Conservation (phyloP, 2,113 vertebrate species). For the Sciurus niger region DNA sequence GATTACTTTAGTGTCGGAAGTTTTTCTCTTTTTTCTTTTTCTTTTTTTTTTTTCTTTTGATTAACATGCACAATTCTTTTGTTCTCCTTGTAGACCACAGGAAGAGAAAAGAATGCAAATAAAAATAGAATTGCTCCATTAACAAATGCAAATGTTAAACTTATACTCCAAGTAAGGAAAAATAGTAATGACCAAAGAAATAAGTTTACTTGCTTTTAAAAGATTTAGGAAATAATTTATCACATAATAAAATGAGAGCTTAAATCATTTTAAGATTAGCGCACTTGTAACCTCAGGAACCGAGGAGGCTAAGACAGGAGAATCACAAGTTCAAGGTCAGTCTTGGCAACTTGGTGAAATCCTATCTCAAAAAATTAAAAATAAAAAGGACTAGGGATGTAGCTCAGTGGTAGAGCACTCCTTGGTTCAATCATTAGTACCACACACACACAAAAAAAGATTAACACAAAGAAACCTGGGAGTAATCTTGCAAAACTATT, state of each 20-base stretch:
- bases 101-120: constrained; percentile 32
- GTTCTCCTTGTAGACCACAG: not conserved
- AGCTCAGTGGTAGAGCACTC: no score
- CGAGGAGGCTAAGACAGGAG: no score
- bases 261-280: constrained; percentile 12
- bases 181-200: constrained; percentile 19
- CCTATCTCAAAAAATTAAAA: no score
- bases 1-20: not conserved
- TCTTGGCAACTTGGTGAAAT: no score
- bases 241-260: not conserved
- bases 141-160: not conserved
- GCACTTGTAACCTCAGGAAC: no score
- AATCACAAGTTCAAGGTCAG: no score
- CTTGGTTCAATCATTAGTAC: no score
- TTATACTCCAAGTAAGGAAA: not conserved
- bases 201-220: constrained; percentile 7
- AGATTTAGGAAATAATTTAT: constrained; percentile 19
- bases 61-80: not conserved
- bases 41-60: constrained; percentile 28
- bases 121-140: not conserved
- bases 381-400: no score
- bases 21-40: constrained; percentile 4
- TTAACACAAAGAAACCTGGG: not conserved
- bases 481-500: not conserved
- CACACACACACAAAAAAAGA: not conserved